Evolutionary conservation across 2,113 vertebrate genomes (phyloP).

Genomic region (Callorhinus ursinus): DNA sequence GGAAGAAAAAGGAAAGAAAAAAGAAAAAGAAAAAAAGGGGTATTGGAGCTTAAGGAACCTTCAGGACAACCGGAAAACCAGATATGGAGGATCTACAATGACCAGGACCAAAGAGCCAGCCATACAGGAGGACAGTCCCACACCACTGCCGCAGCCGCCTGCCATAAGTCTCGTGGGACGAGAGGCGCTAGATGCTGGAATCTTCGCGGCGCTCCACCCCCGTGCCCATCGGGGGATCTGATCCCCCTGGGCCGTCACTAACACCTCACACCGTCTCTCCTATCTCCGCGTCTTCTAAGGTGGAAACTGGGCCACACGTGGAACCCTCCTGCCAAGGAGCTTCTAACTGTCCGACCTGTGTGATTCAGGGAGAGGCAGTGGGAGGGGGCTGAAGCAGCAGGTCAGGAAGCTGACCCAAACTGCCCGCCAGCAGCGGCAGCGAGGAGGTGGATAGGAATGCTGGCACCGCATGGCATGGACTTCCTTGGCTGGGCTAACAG

Average conservation of each 20-base stretch:
- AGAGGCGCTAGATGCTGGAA: not conserved
- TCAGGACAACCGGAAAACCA: not conserved
- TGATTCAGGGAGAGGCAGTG: not conserved
- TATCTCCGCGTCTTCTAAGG: not conserved
- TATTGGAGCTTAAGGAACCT: not conserved
- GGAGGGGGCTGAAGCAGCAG: no score
- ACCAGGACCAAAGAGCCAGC: not conserved
- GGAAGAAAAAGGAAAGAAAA: no score
- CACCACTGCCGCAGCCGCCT: not conserved
- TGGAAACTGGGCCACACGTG: not conserved
- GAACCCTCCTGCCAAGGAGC: not conserved
- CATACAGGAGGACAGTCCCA: not conserved
- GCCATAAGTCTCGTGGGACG: accelerated
- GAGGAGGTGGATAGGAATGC: not conserved
- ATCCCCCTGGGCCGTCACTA: not conserved
- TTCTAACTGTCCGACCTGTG: not conserved
- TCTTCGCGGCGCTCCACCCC: not conserved
- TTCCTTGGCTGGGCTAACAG: not conserved
- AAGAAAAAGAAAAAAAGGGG: not conserved
- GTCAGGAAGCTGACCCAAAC: not conserved
- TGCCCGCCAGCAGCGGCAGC: accelerated
- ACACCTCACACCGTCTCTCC: not conserved
- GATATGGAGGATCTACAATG: not conserved
- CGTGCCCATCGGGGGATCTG: not conserved
- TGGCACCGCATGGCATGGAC: accelerated